Evolutionary conservation across 2,113 vertebrate genomes (phyloP).

Genomic region (Coregonus clupeaformis): DNA sequence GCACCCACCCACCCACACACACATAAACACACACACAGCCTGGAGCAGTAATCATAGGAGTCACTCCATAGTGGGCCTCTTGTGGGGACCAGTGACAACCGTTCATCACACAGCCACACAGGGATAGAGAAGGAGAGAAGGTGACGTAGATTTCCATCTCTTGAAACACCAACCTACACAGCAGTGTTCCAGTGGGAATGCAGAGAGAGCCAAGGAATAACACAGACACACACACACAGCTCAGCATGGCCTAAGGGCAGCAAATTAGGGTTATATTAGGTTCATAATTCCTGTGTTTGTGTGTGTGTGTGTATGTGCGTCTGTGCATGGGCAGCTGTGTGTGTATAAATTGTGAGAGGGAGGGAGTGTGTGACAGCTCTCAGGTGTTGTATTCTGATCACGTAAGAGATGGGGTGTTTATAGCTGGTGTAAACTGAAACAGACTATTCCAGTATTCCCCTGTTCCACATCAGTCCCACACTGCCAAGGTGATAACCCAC

Average conservation of each 20-base stretch:
- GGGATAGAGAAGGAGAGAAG: no score
- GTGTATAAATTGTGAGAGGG: background rate
- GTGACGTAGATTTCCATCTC: no score
- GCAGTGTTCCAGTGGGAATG: no score
- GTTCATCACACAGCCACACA: no score
- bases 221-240: background rate
- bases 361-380: background rate
- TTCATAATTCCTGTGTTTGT: no score
- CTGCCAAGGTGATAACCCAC: background rate
- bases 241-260: background rate
- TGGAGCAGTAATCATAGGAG: constrained; percentile 32
- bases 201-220: no score
- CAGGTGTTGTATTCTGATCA: background rate
- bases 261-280: background rate
- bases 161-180: no score
- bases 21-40: constrained; percentile 5
- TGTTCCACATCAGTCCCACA: background rate
- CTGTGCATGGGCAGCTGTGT: no score
- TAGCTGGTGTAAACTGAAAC: background rate
- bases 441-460: background rate
- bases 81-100: background rate
- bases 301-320: no score
- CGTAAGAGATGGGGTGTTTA: background rate
- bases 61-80: constrained; percentile 7
- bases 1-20: constrained; percentile 10